Conservation (phyloP, 64 coral and sea anemone genomes). For the Catalaphyllia jardinei region DNA sequence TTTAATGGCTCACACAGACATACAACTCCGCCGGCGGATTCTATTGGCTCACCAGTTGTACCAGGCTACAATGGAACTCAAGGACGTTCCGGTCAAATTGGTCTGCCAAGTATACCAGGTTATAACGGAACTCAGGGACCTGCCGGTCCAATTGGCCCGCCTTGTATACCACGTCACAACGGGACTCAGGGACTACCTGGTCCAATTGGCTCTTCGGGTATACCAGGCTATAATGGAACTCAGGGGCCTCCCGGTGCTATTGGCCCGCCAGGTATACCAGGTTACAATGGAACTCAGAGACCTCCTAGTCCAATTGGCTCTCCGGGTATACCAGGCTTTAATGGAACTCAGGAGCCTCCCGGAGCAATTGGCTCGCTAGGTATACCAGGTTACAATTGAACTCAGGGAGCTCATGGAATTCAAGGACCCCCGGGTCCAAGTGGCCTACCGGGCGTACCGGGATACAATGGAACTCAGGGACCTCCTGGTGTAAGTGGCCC, state of each 20-base stretch:
- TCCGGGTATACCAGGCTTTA: background rate
- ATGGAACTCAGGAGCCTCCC: background rate
- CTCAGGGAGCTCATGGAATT: background rate
- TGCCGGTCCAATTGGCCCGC: background rate
- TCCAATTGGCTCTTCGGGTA: background rate
- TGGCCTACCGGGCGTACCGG: background rate
- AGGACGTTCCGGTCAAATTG: background rate
- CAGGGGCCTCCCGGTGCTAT: background rate
- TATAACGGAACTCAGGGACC: background rate
- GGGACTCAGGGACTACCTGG: background rate
- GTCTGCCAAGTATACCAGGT: background rate
- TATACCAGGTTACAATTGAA: slow-evolving; percentile 9
- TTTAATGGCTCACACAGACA: too few relatives aligned
- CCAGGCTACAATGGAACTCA: background rate
- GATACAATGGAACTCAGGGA: background rate
- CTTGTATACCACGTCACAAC: background rate
- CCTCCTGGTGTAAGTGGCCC: background rate
- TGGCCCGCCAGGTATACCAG: slow-evolving; percentile 20
- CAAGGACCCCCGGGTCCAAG: slow-evolving; percentile 16
- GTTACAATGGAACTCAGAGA: background rate
- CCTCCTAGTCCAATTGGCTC: background rate
- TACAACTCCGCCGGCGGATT: too few relatives aligned
- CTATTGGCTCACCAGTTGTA: too few relatives aligned
- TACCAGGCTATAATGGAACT: background rate
- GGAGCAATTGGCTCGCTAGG: slow-evolving; percentile 16